Evolutionary conservation across 1,140 invertebrate genomes (phyloP), one percentile per base, ranked within the genome.

Genomic region (Nephotettix cincticeps): DNA sequence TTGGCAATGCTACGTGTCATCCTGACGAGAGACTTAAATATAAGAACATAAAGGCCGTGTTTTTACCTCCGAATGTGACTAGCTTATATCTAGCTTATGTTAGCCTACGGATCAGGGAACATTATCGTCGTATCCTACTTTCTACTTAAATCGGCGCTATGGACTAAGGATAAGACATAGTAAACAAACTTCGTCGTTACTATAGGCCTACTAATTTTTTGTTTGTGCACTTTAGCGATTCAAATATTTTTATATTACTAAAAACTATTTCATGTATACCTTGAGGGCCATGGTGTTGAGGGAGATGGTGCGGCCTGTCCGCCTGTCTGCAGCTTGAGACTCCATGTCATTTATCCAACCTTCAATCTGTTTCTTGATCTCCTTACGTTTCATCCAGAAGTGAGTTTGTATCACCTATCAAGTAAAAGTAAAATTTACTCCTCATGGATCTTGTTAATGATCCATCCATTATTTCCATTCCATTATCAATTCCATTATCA

Each of bases 361-460:
- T 77, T 96, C 91, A 71, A 96, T 90, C 81, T 97, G 95, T 70
- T 88, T 85, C 78, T 95, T 88, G 74, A 98, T 93, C 82, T 97
- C 94, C 75, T 95, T 87, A 30, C 93, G 87, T 80, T 98, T 98
- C 72, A 98, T 84, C 93, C 95, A 98, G 79, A 98, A 98, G 82
- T 98, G 96, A 56, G 92, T 91, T 73, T 94, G 90, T 75, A 98
- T 94, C 14, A 98, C 92, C 90, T 95, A 79, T n/a, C n/a, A n/a
- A n/a, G n/a, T n/a, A n/a, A n/a, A n/a, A n/a, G n/a, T n/a, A n/a
- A n/a, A n/a, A n/a, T n/a, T n/a, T n/a, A n/a, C n/a, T n/a, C n/a
- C n/a, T n/a, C n/a, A n/a, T n/a, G n/a, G n/a, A n/a, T n/a, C n/a
- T n/a, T n/a, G n/a, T n/a, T n/a, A n/a, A n/a, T n/a, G n/a, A n/a